Percentiles rank a stretch among this genome's conserved stretches.
Conservation (phyloP, 2,113 vertebrate genomes). For the Tor tambroides region DNA sequence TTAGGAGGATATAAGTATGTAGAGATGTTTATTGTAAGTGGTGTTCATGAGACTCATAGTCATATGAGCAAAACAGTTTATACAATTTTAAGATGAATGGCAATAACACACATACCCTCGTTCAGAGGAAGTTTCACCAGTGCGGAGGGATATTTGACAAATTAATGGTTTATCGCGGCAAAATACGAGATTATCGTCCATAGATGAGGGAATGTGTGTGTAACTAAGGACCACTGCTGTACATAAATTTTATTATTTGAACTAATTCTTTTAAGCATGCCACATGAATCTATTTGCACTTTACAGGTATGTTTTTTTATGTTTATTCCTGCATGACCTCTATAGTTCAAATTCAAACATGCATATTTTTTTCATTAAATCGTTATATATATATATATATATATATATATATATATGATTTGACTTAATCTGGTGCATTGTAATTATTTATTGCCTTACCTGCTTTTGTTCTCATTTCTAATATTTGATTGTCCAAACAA, state of each 20-base stretch:
- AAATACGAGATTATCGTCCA: constrained; percentile 26
- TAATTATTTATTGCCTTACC: neutral
- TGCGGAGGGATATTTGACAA: constrained; percentile 56
- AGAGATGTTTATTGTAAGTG: neutral
- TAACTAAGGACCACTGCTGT: neutral
- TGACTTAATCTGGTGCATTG: neutral
- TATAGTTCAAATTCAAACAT: too few relatives aligned
- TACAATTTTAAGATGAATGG: neutral
- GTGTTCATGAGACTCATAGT: neutral
- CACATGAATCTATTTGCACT: neutral
- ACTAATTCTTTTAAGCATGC: neutral
- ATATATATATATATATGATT: neutral
- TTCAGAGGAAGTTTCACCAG: constrained; percentile 54
- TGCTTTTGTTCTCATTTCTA: neutral
- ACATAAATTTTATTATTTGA: neutral
- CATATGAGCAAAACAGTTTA: neutral
- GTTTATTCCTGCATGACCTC: too few relatives aligned
- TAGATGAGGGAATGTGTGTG: neutral
- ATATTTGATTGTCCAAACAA: constrained; percentile 29
- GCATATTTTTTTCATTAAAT: too few relatives aligned
- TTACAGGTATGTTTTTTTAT: neutral
- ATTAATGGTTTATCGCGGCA: constrained; percentile 51
- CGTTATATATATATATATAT: too few relatives aligned
- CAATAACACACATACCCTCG: constrained; percentile 9
- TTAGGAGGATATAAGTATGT: neutral